phyloP scores from a whole-genome alignment of 2,888 invertebrate genomes.

The Machimus rusticus region DNA sequence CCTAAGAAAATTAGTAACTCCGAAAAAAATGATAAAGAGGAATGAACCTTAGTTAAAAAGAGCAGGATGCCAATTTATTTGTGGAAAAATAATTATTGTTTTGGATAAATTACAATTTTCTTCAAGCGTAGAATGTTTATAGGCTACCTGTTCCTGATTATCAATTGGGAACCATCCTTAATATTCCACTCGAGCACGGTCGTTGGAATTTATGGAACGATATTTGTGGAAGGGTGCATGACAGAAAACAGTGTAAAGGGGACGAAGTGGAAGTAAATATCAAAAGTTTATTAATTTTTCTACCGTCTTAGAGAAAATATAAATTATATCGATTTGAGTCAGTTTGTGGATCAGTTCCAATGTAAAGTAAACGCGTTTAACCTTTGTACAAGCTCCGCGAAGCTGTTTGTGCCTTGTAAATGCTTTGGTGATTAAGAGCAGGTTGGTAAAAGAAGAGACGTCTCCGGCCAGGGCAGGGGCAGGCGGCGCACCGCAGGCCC shows the following conservation, averaged over 20 bases:
- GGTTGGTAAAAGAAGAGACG: conserved; percentile 3
- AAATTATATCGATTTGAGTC: background rate
- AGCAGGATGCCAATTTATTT: too few relatives aligned
- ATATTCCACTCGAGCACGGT: background rate
- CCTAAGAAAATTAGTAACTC: background rate
- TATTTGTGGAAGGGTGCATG: background rate
- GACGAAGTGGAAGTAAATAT: background rate
- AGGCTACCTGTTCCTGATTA: background rate
- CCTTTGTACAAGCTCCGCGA: background rate
- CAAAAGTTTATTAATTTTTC: background rate
- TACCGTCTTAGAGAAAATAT: background rate
- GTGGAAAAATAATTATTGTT: too few relatives aligned
- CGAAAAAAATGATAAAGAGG: too few relatives aligned
- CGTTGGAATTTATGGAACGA: background rate
- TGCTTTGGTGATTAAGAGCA: conserved; percentile 11
- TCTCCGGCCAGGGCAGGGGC: background rate
- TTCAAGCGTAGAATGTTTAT: too few relatives aligned
- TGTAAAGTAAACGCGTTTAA: background rate
- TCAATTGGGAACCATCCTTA: background rate
- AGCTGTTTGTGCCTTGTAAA: background rate
- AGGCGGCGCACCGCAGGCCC: background rate
- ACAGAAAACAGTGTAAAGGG: background rate
- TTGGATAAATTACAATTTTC: too few relatives aligned
- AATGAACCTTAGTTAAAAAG: too few relatives aligned
- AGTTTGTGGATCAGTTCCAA: background rate